phyloP scores from a whole-genome alignment of 2,888 invertebrate genomes.

The Eupithecia dodoneata region DNA sequence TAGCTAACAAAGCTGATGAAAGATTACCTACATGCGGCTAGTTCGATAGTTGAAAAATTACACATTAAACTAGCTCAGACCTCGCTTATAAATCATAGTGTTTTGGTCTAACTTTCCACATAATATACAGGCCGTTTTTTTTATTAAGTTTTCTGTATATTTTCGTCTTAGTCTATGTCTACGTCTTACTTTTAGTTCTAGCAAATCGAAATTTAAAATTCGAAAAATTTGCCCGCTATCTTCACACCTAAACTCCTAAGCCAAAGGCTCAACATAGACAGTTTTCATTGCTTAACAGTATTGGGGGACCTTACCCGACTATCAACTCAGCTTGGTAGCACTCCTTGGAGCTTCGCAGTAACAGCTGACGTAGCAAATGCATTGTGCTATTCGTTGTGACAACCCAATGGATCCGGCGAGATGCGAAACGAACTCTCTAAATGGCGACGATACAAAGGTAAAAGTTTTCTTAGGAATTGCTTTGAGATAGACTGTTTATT shows the following conservation, averaged over 20 bases:
- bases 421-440: conserved; percentile 23
- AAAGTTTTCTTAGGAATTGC: conserved; percentile 28
- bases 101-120: background rate
- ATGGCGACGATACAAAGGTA: conserved; percentile 18
- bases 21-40: background rate
- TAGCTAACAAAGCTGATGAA: too few relatives aligned
- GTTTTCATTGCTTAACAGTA: background rate
- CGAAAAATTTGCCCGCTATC: background rate
- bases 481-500: conserved; percentile 1
- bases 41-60: too few relatives aligned
- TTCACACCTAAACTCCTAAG: background rate
- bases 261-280: background rate
- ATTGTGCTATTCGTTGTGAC: conserved; percentile 41
- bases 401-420: conserved; percentile 34
- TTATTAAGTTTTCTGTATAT: background rate
- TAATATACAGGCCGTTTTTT: background rate
- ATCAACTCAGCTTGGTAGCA: conserved; percentile 6
- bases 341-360: conserved; percentile 35
- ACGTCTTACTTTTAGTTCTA: background rate
- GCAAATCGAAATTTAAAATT: background rate
- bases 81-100: background rate
- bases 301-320: background rate
- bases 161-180: background rate
- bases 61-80: background rate
- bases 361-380: conserved; percentile 45